These are phyloP conservation scores for Hippopotamus amphibius DNA, from an alignment of 2,113 vertebrate genomes.

Conservation along the genomic window DNA sequence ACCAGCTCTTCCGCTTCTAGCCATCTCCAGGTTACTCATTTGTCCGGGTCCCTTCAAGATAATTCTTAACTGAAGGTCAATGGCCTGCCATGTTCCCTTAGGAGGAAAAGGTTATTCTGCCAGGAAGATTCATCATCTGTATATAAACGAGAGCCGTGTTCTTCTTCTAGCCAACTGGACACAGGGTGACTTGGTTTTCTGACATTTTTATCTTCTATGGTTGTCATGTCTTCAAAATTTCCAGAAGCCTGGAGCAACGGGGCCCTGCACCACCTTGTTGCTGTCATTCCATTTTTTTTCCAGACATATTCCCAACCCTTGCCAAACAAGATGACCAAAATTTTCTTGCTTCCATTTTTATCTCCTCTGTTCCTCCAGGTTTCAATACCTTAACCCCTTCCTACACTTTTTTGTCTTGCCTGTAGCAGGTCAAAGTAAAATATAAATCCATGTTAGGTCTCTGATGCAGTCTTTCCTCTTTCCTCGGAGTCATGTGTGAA, in stretches of 20 bases:
- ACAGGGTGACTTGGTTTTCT: neutral
- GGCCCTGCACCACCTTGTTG: neutral
- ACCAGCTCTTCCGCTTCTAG: neutral
- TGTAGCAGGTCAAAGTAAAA: neutral
- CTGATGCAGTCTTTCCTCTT: neutral
- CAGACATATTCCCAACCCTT: neutral
- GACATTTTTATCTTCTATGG: neutral
- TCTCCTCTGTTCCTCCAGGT: neutral
- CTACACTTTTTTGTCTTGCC: neutral
- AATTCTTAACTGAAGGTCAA: constrained; percentile 50
- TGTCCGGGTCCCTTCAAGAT: neutral
- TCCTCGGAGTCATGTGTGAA: neutral
- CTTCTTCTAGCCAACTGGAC: neutral
- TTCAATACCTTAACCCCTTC: neutral
- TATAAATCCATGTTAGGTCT: neutral
- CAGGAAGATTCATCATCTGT: constrained; percentile 29
- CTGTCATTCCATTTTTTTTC: neutral
- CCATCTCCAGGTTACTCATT: neutral
- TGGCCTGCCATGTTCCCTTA: neutral
- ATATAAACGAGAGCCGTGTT: neutral
- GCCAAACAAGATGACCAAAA: neutral
- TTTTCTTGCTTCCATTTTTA: neutral
- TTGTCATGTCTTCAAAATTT: neutral
- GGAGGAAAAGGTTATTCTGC: neutral
- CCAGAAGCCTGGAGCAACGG: neutral